Conservation (phyloP, 92 coral and sea anemone species). For the Chrysogorgia sp. region DNA sequence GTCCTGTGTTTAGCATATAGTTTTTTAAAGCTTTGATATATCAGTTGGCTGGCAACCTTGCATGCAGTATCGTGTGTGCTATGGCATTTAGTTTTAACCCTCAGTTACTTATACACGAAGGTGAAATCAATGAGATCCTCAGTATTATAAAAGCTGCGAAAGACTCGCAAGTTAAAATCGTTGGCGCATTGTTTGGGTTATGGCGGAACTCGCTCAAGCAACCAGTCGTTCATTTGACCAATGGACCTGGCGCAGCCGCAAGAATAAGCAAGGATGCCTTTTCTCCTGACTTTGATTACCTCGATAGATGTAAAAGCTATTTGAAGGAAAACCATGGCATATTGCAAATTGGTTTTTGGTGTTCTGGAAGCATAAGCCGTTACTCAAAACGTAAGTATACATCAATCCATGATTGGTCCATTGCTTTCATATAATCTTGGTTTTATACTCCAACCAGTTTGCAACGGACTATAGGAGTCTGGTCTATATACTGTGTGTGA, state of each 20-base stretch:
- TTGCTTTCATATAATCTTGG: too few relatives aligned
- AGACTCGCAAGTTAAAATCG: conserved; percentile 38
- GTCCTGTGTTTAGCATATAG: background rate
- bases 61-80: background rate
- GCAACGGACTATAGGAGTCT: too few relatives aligned
- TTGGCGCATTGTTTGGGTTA: conserved; percentile 75
- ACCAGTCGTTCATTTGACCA: conserved; percentile 56
- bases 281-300: conserved; percentile 3
- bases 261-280: background rate
- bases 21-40: background rate
- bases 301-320: background rate
- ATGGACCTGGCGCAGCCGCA: conserved; percentile 62
- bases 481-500: too few relatives aligned
- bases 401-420: too few relatives aligned
- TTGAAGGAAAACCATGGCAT: conserved; percentile 39
- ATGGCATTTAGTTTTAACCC: background rate
- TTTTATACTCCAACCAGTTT: too few relatives aligned
- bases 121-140: conserved; percentile 11
- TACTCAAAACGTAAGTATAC: conserved; percentile 24
- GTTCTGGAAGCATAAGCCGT: conserved; percentile 12
- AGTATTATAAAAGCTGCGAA: conserved; percentile 24
- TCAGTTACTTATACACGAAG: conserved; percentile 10
- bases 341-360: conserved; percentile 62
- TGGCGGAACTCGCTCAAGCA: conserved; percentile 65
- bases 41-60: too few relatives aligned